These are phyloP conservation scores for Myrmecobius fasciatus DNA, from an alignment of 2,113 vertebrate species.

Conservation along the genomic window DNA sequence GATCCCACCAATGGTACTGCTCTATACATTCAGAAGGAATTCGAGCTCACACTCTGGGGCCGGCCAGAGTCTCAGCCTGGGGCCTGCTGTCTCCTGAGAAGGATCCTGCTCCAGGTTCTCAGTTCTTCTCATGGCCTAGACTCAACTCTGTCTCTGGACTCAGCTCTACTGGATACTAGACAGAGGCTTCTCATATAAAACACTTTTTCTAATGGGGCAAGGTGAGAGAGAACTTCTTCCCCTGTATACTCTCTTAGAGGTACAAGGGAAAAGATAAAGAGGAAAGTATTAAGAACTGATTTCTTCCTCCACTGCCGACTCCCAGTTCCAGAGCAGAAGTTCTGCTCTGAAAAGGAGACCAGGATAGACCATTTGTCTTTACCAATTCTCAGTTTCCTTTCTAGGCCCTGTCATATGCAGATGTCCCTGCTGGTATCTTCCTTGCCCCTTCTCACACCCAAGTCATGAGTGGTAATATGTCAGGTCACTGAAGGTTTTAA, in stretches of 20 bases:
- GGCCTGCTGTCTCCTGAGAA: neutral
- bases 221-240: neutral
- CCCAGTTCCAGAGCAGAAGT: neutral
- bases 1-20: too few species aligned
- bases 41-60: neutral
- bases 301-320: neutral
- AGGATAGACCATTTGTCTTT: neutral
- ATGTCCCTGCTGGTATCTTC: neutral
- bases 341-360: neutral
- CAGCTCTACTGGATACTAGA: neutral
- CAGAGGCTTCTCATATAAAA: neutral
- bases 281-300: neutral
- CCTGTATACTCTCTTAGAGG: neutral
- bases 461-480: neutral
- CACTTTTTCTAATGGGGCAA: neutral
- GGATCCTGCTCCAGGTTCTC: neutral
- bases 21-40: neutral
- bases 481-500: neutral
- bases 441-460: neutral
- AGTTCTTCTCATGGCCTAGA: neutral
- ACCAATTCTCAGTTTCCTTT: neutral
- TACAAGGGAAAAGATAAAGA: neutral
- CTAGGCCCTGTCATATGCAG: neutral
- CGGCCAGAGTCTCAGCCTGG: neutral
- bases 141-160: neutral